phyloP scores from a whole-genome alignment of 2,113 vertebrate genomes.

The Baryphthengus martii region DNA sequence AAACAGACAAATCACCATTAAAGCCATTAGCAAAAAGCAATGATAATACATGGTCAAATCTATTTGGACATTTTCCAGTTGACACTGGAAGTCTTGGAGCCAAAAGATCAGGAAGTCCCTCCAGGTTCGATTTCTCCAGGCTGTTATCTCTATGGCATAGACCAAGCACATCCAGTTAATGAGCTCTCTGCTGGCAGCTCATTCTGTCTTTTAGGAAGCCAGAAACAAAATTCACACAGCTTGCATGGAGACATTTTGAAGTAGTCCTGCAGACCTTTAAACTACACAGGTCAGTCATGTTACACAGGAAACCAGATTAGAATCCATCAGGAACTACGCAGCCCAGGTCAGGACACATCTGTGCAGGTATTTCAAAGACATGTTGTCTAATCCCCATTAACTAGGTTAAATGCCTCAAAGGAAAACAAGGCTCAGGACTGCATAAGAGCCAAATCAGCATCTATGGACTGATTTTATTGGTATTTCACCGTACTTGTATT shows the following conservation, averaged over 20 bases:
- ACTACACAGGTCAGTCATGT: not conserved
- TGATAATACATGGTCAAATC: not conserved
- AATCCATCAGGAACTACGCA: not conserved
- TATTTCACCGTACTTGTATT: not conserved
- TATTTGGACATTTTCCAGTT: not conserved
- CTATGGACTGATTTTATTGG: not conserved
- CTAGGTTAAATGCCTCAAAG: not conserved
- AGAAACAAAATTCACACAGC: not conserved
- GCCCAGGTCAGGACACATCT: not conserved
- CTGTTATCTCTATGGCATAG: not conserved
- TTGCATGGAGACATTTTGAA: not conserved
- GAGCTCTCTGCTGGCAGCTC: not conserved
- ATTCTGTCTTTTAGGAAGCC: not conserved
- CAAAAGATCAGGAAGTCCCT: not conserved
- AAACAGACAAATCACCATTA: not conserved
- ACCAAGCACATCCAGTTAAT: not conserved
- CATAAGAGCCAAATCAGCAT: not conserved
- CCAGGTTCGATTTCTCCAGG: not conserved
- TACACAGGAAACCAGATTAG: not conserved
- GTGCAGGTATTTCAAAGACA: not conserved
- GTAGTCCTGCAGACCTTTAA: not conserved
- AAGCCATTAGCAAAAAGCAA: not conserved
- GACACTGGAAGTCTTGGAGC: not conserved
- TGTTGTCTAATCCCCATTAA: not conserved
- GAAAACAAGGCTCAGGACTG: not conserved